Evolutionary conservation across 2,797 vertebrate genomes (phyloP).

Genomic region (Atherinosoma microstoma): DNA sequence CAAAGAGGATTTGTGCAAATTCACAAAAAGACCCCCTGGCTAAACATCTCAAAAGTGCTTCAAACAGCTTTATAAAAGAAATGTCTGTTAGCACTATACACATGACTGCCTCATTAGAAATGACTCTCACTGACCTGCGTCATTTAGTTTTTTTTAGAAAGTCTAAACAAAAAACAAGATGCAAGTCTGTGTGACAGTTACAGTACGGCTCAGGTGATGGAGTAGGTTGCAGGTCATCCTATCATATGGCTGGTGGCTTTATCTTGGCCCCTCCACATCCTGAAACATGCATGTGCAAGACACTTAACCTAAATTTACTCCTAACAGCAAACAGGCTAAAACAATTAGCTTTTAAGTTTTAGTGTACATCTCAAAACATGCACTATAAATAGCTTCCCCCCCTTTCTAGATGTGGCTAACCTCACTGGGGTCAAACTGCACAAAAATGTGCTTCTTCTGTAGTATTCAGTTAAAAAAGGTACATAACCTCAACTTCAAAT

Average conservation of each 20-base stretch:
- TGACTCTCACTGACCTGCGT: neutral
- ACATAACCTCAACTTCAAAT: no score
- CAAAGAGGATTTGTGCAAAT: constrained; percentile 49
- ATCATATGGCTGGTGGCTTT: neutral
- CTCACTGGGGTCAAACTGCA: neutral
- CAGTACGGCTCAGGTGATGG: neutral
- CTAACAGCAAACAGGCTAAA: neutral
- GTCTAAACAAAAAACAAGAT: neutral
- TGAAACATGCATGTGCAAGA: neutral
- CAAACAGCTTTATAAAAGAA: constrained; percentile 35
- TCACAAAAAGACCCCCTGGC: constrained; percentile 32
- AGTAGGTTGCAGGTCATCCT: neutral
- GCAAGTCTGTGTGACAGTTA: neutral
- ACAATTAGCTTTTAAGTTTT: neutral
- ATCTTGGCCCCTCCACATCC: neutral
- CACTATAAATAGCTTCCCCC: neutral
- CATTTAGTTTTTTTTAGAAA: neutral
- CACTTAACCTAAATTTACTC: neutral
- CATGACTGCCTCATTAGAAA: constrained; percentile 4
- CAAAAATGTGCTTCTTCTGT: neutral
- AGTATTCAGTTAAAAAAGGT: neutral
- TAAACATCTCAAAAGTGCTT: constrained; percentile 40
- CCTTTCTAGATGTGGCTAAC: constrained; percentile 5
- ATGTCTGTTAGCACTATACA: constrained; percentile 13
- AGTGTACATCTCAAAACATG: neutral